phyloP scores from a whole-genome alignment of 2,888 invertebrate genomes.

The Euclidia mi region DNA sequence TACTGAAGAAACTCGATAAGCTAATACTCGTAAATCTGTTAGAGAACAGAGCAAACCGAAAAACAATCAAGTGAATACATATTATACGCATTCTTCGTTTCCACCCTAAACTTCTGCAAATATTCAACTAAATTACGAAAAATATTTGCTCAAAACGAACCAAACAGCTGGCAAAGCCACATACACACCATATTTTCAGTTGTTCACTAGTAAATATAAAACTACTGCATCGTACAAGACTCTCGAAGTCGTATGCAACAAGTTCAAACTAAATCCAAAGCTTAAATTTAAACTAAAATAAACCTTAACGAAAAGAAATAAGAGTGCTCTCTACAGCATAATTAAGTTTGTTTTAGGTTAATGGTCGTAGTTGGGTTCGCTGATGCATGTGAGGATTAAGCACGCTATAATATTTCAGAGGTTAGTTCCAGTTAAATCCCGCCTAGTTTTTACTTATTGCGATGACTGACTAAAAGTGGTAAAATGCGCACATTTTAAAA shows the following conservation, averaged over 20 bases:
- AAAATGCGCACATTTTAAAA: too few species aligned
- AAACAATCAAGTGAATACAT: too few species aligned
- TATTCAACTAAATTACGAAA: neutral
- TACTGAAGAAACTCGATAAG: too few species aligned
- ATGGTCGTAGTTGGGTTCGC: constrained; percentile 49
- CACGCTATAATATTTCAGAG: constrained; percentile 48
- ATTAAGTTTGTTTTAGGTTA: constrained; percentile 41
- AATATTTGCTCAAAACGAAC: neutral
- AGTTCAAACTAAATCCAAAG: constrained; percentile 30
- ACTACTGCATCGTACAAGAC: constrained; percentile 25
- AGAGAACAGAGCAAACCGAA: too few species aligned
- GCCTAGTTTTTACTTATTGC: neutral
- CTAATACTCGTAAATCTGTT: too few species aligned
- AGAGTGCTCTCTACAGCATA: constrained; percentile 4
- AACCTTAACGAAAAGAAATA: constrained; percentile 18
- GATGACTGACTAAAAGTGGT: too few species aligned
- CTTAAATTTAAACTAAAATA: constrained; percentile 5
- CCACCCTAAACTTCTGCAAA: too few species aligned
- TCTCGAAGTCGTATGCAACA: constrained; percentile 45
- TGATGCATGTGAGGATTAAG: constrained; percentile 52
- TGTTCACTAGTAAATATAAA: constrained; percentile 24
- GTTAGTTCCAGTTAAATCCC: constrained; percentile 34
- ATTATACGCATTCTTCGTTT: too few species aligned
- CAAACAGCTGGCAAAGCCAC: constrained; percentile 7
- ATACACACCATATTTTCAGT: constrained; percentile 15